Base-by-base conservation (phyloP, 2,113 vertebrate genomes). In the Lagenorhynchus albirostris region DNA sequence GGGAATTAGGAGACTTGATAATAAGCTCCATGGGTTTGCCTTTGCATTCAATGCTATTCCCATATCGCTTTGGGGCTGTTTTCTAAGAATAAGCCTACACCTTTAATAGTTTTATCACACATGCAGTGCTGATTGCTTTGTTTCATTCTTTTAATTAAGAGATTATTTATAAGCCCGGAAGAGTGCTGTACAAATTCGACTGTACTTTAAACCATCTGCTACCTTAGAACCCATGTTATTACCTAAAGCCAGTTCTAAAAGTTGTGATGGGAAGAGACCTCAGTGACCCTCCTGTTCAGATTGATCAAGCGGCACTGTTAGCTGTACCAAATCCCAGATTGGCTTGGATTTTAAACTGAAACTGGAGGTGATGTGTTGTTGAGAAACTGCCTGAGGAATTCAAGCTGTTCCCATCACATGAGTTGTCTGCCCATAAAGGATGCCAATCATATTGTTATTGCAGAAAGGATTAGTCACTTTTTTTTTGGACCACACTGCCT, bases 331-430 rank as follows among this genome's bases (percentile, higher is more conserved):
- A 97, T 67, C n/a, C 31, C 77, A 84, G 79, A 89, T 58, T 96
- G 89, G 79, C 73, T 95, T 95, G 68, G 60, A 94, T 92, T 89
- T 97, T 93, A 93, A 89, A 87, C 33, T 93, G 60, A n/a, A 91
- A 81, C 80, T 93, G 84, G 79, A 92, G 91, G 89, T 95, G 96
- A 93, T 25, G 60, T 70, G 29, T 29, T 63, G 74, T 68, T 93
- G 83, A 97, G 88, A 97, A 97, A 93, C 21, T 91, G 83, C 77
- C 73, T 89, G 53, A 92, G 80, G 93, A 95, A 95, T 87, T 92
- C 95, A 97, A 84, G 82, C 85, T 95, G 96, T 93, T 97, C 70
- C 60, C 31, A 89, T 95, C 82, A 94, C 18, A 62, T 33, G 68
- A 65, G 8, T 38, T 91, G 58, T 93, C 77, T 83, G 15, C 38